These are phyloP conservation scores for Sesia apiformis DNA, from an alignment of 2,888 invertebrate genomes.

Conservation along the genomic window DNA sequence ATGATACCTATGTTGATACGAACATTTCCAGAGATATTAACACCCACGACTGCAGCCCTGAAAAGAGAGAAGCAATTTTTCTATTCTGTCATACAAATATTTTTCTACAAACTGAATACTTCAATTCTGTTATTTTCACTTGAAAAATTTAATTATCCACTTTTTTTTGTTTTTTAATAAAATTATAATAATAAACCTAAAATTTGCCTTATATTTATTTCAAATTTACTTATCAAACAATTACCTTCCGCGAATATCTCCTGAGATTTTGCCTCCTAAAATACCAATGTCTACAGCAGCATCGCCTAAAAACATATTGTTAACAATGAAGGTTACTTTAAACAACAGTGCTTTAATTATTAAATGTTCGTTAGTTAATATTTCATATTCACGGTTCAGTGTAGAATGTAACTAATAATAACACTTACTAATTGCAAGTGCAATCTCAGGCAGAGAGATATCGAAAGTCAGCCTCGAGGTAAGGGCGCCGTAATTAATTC, in stretches of 20 bases:
- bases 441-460: conserved; percentile 31
- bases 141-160: too few relatives aligned
- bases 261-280: conserved; percentile 8
- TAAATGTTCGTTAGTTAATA: too few relatives aligned
- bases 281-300: conserved; percentile 7
- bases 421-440: conserved; percentile 25
- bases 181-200: too few relatives aligned
- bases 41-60: neutral
- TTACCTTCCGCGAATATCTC: conserved; percentile 14
- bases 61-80: neutral
- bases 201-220: too few relatives aligned
- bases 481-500: conserved; percentile 23
- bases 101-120: too few relatives aligned
- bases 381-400: too few relatives aligned
- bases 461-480: conserved; percentile 27
- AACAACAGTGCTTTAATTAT: too few relatives aligned
- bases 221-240: too few relatives aligned
- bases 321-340: too few relatives aligned
- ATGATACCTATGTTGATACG: conserved; percentile 29
- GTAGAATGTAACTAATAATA: neutral
- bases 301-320: conserved; percentile 9
- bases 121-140: too few relatives aligned
- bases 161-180: too few relatives aligned
- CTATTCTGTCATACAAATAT: too few relatives aligned
- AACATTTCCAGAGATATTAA: conserved; percentile 18